Conservation (phyloP, 2,888 invertebrate genomes). For the Leptopilina myrica region DNA sequence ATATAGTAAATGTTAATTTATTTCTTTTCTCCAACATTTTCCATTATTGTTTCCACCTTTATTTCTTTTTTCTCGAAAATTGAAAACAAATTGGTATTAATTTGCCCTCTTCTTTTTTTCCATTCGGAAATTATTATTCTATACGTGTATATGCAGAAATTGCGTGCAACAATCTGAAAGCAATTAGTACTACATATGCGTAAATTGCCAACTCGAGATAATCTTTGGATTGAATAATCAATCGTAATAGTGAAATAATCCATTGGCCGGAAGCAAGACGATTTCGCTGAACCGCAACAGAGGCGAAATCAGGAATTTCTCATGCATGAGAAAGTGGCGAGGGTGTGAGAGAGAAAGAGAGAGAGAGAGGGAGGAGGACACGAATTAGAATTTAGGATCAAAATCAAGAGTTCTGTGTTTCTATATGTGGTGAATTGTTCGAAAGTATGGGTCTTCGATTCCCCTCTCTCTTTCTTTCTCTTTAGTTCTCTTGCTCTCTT, state of each 20-base stretch:
- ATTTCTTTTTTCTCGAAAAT: too few species aligned
- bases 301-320: conserved; percentile 8
- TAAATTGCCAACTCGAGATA: neutral
- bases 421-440: neutral
- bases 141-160: neutral
- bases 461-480: too few species aligned
- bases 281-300: neutral
- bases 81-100: neutral
- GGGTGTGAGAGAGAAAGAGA: neutral
- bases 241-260: neutral
- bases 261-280: conserved; percentile 15
- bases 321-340: conserved; percentile 3
- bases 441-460: neutral
- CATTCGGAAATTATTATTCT: neutral
- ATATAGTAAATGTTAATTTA: too few species aligned
- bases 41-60: too few species aligned
- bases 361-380: neutral
- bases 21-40: too few species aligned
- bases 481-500: too few species aligned
- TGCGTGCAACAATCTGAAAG: conserved; percentile 11
- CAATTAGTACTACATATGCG: conserved; percentile 21
- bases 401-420: conserved; percentile 42
- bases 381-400: conserved; percentile 46
- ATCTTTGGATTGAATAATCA: conserved; percentile 17
- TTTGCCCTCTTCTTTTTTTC: neutral